phyloP scores from a whole-genome alignment of 2,113 vertebrate species.

The Chaenogobius annularis region DNA sequence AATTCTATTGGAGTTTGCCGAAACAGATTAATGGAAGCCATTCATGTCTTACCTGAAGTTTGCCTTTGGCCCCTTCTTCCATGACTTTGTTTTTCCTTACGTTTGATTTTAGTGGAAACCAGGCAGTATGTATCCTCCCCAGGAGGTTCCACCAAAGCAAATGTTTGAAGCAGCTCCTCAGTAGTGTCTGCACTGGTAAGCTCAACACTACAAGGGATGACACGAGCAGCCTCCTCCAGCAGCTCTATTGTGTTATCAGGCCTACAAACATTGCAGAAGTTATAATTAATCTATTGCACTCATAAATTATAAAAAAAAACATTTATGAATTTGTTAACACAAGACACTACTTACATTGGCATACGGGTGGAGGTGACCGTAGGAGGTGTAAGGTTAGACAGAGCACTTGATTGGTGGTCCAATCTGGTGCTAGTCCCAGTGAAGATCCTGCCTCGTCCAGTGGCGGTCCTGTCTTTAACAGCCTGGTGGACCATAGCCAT shows the following conservation, averaged over 20 bases:
- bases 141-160: constrained; percentile 64
- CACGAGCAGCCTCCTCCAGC: constrained; percentile 49
- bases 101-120: background rate
- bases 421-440: constrained; percentile 44
- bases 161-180: constrained; percentile 72
- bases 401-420: constrained; percentile 42
- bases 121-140: constrained; percentile 39
- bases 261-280: constrained; percentile 32
- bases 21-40: background rate
- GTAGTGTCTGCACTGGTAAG: constrained; percentile 55
- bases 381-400: constrained; percentile 46
- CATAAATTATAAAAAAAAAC: background rate
- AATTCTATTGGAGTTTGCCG: background rate
- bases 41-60: background rate
- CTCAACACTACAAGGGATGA: constrained; percentile 27
- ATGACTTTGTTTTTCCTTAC: constrained; percentile 5
- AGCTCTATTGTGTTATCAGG: constrained; percentile 51
- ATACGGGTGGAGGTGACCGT: constrained; percentile 61
- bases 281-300: background rate
- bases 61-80: constrained; percentile 5
- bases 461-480: constrained; percentile 45
- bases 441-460: constrained; percentile 55
- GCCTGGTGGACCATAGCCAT: constrained; percentile 65
- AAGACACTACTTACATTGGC: constrained; percentile 67
- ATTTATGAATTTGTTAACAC: background rate